Percentiles rank a stretch among this genome's conserved stretches.
Conservation (phyloP, 2,113 vertebrate species). For the Lophius piscatorius region DNA sequence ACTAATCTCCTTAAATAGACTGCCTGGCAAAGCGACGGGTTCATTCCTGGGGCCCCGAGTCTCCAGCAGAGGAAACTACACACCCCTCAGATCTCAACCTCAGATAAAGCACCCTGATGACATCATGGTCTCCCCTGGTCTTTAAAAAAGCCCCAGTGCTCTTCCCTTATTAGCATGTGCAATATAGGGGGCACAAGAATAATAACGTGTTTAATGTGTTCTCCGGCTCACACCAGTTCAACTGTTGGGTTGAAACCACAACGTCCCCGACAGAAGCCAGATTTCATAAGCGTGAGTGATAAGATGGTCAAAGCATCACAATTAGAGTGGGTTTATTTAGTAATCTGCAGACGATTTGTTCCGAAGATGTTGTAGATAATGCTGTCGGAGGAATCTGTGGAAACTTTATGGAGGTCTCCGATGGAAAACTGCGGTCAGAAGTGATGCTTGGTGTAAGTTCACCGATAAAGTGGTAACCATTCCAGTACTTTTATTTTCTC, state of each 20-base stretch:
- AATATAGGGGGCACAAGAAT: constrained; percentile 60
- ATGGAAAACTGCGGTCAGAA: constrained; percentile 37
- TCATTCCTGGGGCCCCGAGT: constrained; percentile 58
- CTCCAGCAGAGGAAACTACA: constrained; percentile 59
- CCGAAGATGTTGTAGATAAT: constrained; percentile 54
- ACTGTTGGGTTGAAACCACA: constrained; percentile 65
- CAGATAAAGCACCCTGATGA: constrained; percentile 72
- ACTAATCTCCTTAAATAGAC: constrained; percentile 71
- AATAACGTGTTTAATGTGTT: constrained; percentile 72
- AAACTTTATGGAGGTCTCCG: constrained; percentile 37
- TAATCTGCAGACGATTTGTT: constrained; percentile 54
- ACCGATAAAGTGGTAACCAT: constrained; percentile 40
- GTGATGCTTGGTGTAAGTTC: constrained; percentile 48
- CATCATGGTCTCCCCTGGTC: constrained; percentile 64
- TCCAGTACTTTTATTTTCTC: constrained; percentile 32
- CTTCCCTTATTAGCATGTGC: constrained; percentile 76
- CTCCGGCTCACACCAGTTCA: constrained; percentile 59
- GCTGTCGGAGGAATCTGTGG: constrained; percentile 52
- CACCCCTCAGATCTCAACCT: constrained; percentile 61
- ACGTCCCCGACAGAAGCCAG: constrained; percentile 66
- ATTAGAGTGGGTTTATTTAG: constrained; percentile 69
- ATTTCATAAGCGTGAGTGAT: constrained; percentile 70
- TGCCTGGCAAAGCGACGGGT: constrained; percentile 58
- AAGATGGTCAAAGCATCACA: constrained; percentile 72
- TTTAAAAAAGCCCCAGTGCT: constrained; percentile 44